Evolutionary conservation across 2,888 invertebrate genomes (phyloP).

Genomic region (Hemicrepidius hirtus): DNA sequence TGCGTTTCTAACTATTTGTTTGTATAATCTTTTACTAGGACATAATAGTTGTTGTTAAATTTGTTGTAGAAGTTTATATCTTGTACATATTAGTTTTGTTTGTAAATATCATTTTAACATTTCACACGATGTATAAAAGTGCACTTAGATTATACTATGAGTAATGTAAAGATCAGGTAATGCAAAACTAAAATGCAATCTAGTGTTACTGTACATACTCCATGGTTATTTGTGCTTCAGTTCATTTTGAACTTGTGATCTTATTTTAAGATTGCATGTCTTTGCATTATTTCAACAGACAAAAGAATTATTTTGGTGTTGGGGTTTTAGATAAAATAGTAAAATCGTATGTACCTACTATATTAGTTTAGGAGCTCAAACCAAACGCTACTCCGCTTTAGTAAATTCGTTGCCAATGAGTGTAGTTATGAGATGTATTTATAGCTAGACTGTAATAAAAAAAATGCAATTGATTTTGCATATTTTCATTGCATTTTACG

Average conservation of each 20-base stretch:
- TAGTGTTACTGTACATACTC: slow-evolving; percentile 16
- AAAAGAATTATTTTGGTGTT: slow-evolving; percentile 17
- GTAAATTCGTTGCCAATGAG: slow-evolving; percentile 26
- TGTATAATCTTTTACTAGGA: slow-evolving; percentile 38
- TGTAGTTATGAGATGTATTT: slow-evolving; percentile 22
- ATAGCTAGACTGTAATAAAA: slow-evolving; percentile 28
- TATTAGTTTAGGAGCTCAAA: slow-evolving; percentile 22
- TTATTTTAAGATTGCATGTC: slow-evolving; percentile 28
- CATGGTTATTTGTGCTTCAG: not conserved
- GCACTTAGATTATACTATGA: slow-evolving; percentile 48
- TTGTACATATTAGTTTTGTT: slow-evolving; percentile 43
- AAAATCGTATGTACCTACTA: slow-evolving; percentile 2
- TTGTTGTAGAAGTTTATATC: slow-evolving; percentile 48
- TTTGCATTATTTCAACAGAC: slow-evolving; percentile 24
- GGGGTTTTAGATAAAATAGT: slow-evolving; percentile 11
- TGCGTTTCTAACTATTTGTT: slow-evolving; percentile 42
- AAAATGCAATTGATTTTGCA: not conserved
- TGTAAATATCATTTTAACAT: slow-evolving; percentile 45
- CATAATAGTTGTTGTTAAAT: slow-evolving; percentile 37
- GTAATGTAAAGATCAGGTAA: slow-evolving; percentile 17
- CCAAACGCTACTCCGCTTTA: slow-evolving; percentile 27
- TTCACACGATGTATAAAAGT: slow-evolving; percentile 49
- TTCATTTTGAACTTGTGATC: slow-evolving; percentile 21
- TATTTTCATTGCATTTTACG: not conserved
- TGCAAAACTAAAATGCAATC: slow-evolving; percentile 3